Evolutionary conservation across 2,888 invertebrate species (phyloP).

Genomic region (Leptogaster cylindrica): DNA sequence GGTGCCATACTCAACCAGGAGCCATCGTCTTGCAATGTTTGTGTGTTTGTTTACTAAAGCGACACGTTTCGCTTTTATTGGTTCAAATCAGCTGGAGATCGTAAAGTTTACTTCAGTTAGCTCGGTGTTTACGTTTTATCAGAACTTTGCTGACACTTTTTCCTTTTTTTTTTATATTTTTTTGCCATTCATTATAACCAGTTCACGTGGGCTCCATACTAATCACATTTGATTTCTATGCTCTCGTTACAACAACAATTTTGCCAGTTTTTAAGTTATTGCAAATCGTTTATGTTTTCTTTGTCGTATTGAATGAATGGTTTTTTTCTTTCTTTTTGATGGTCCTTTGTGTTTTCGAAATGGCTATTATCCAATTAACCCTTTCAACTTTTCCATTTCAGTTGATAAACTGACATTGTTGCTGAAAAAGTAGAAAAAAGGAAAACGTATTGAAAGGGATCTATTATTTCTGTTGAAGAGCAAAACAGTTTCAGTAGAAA

Average conservation of each 20-base stretch:
- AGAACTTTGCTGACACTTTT: slow-evolving; percentile 26
- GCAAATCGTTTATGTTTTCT: slow-evolving; percentile 13
- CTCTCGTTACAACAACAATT: slow-evolving; percentile 21
- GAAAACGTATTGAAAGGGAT: no score
- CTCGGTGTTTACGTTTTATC: slow-evolving; percentile 14
- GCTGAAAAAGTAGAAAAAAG: no score
- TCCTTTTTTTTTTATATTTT: no score
- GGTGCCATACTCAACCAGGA: slow-evolving; percentile 35
- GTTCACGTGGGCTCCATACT: slow-evolving; percentile 29
- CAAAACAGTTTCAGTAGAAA: no score
- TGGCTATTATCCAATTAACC: no score
- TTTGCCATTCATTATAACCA: slow-evolving; percentile 31
- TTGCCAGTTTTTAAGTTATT: slow-evolving; percentile 29
- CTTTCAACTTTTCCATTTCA: no score
- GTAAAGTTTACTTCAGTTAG: slow-evolving; percentile 37
- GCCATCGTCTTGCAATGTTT: slow-evolving; percentile 25
- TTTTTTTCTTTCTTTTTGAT: no score
- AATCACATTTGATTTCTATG: slow-evolving; percentile 23
- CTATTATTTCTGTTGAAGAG: no score
- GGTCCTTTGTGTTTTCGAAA: neutral
- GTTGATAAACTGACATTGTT: no score
- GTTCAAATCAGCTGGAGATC: slow-evolving; percentile 44
- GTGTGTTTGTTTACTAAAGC: slow-evolving; percentile 38
- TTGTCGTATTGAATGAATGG: no score
- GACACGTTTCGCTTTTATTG: slow-evolving; percentile 45